Evolutionary conservation across 1,140 invertebrate species (phyloP), one percentile per base, ranked within the genome.

Genomic region (Lasioglossum albipes): DNA sequence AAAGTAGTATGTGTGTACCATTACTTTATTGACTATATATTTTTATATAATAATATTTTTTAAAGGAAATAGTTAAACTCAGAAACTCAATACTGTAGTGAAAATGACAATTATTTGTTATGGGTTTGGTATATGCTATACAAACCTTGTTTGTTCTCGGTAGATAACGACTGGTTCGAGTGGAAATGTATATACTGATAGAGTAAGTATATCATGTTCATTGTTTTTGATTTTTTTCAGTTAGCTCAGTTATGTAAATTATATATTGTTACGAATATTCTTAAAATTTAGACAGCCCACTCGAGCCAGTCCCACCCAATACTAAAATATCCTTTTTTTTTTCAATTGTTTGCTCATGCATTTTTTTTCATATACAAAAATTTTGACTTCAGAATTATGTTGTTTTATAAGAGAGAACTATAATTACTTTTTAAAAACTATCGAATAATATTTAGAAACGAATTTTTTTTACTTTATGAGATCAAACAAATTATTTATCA

Each of bases 131-230:
- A 79, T 87, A 85, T 90, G 88, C 89, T 89, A 90, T 91, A 87
- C 87, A 87, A 89, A 86, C 87, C 89, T 91, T 91, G 87, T 91
- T 90, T 90, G 88, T 90, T 91, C 86, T 91, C 88, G 90, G 88
- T 91, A 91, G 90, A 91, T 91, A 89, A 91, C 90, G 90, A 89
- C 90, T 91, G 90, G 90, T 89, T 91, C 90, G 89, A 91, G 89
- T 91, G 90, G 90, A 90, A 91, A 91, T 91, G 82, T 90, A 89
- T 89, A 91, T 90, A 90, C 89, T 89, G 88, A 90, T 91, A 91
- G 89, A 91, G 90, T 91, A 91, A 91, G 90, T 91, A 91, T 90
- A 89, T 89, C 87, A 90, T 87, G 85, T 89, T 87, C 89, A 90
- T 82, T 90, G 89, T 90, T 89, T 90, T 88, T 88, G 87, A 79